Conservation (phyloP, 2,113 vertebrate genomes). For the Antennarius striatus region DNA sequence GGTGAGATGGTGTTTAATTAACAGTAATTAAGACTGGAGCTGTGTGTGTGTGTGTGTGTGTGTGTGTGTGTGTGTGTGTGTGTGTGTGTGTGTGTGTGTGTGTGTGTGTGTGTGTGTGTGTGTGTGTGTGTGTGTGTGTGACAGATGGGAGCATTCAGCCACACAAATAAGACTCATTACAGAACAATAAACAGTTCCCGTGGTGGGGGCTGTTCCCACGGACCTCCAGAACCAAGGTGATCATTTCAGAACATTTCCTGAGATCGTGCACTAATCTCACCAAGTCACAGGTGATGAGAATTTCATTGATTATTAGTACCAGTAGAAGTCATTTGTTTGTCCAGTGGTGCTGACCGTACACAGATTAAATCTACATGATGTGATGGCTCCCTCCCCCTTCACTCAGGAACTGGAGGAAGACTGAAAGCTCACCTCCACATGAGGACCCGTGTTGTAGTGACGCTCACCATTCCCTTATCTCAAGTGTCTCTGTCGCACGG, state of each 20-base stretch:
- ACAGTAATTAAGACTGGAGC: constrained; percentile 37
- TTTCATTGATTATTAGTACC: too few species aligned
- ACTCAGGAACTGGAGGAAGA: too few species aligned
- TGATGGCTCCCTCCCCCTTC: too few species aligned
- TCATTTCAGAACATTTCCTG: neutral
- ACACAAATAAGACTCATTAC: constrained; percentile 27
- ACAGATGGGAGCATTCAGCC: constrained; percentile 52
- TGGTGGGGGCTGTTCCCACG: constrained; percentile 34
- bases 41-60: neutral
- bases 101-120: constrained; percentile 20
- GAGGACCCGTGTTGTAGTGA: too few species aligned
- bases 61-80: constrained; percentile 4
- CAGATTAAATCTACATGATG: too few species aligned
- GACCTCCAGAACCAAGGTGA: constrained; percentile 5
- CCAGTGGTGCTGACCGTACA: too few species aligned
- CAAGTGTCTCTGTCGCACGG: too few species aligned
- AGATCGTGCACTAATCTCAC: too few species aligned
- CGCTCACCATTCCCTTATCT: too few species aligned
- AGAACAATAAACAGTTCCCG: constrained; percentile 44
- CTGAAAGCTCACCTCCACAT: too few species aligned
- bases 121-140: constrained; percentile 16
- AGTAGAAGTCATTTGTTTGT: too few species aligned
- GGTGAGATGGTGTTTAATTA: constrained; percentile 38
- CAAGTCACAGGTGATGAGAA: too few species aligned
- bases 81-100: constrained; percentile 10